Percentiles rank a stretch among this genome's conserved stretches.
phyloP scores from a whole-genome alignment of 2,888 invertebrate genomes.

The Mythimna ferrago region DNA sequence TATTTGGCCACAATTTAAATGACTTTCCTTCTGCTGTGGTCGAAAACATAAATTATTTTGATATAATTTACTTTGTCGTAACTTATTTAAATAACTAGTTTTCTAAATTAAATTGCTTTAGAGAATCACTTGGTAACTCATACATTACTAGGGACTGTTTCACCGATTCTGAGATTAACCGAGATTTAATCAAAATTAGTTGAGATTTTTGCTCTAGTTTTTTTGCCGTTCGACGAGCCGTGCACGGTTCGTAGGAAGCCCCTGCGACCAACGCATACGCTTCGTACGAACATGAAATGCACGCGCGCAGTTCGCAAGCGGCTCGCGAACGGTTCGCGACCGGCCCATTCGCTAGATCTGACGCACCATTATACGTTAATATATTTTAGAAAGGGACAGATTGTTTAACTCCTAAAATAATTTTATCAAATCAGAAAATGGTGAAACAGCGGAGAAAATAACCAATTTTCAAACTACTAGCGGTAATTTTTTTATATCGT shows the following conservation, averaged over 20 bases:
- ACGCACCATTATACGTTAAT: background rate
- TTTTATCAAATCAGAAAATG: slow-evolving; percentile 4
- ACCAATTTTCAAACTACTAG: slow-evolving; percentile 19
- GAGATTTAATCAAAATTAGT: background rate
- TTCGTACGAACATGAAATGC: too few relatives aligned
- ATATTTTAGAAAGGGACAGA: background rate
- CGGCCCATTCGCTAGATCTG: too few relatives aligned
- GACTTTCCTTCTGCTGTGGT: slow-evolving; percentile 69
- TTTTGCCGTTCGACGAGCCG: background rate
- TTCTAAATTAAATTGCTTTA: slow-evolving; percentile 55
- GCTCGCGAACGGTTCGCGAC: too few relatives aligned
- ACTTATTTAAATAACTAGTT: slow-evolving; percentile 46
- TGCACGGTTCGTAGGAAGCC: too few relatives aligned
- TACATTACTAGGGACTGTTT: slow-evolving; percentile 38
- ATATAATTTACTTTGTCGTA: slow-evolving; percentile 38
- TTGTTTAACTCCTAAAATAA: background rate
- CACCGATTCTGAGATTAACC: slow-evolving; percentile 28
- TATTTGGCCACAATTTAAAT: slow-evolving; percentile 69
- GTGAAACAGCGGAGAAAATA: slow-evolving; percentile 31
- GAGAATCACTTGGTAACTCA: slow-evolving; percentile 58
- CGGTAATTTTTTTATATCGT: slow-evolving; percentile 69
- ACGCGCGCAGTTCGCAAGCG: too few relatives aligned
- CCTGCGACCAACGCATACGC: too few relatives aligned
- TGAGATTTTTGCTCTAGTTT: background rate
- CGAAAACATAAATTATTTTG: slow-evolving; percentile 48